These are phyloP conservation scores for Zapus hudsonius DNA, from an alignment of 2,113 vertebrate species.

Conservation along the genomic window DNA sequence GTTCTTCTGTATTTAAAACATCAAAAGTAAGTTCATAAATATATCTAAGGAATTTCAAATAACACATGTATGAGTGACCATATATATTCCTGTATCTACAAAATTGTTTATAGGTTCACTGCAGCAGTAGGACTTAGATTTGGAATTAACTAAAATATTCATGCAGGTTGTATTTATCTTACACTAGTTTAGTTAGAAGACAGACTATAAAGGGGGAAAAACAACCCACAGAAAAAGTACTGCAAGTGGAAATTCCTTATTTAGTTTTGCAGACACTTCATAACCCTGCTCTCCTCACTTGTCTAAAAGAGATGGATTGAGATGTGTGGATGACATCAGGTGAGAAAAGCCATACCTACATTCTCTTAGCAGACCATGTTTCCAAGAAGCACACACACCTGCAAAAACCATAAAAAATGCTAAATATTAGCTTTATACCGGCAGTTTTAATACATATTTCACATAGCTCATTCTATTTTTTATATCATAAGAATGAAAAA, in stretches of 20 bases:
- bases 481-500: background rate
- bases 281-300: background rate
- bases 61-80: background rate
- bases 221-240: background rate
- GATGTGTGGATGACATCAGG: accelerated
- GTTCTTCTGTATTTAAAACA: background rate
- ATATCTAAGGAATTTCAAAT: background rate
- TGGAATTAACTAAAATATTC: background rate
- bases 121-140: background rate
- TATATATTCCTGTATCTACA: background rate
- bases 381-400: too few relatives aligned
- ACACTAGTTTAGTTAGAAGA: background rate
- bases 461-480: background rate
- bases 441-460: background rate
- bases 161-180: background rate
- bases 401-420: background rate
- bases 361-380: background rate
- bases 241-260: background rate
- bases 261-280: accelerated
- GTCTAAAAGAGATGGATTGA: background rate
- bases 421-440: background rate
- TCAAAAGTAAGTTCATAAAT: background rate
- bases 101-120: background rate
- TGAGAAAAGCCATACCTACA: background rate
- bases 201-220: background rate